phyloP scores from a whole-genome alignment of 1,140 invertebrate species.

The Odontomachus brunneus region DNA sequence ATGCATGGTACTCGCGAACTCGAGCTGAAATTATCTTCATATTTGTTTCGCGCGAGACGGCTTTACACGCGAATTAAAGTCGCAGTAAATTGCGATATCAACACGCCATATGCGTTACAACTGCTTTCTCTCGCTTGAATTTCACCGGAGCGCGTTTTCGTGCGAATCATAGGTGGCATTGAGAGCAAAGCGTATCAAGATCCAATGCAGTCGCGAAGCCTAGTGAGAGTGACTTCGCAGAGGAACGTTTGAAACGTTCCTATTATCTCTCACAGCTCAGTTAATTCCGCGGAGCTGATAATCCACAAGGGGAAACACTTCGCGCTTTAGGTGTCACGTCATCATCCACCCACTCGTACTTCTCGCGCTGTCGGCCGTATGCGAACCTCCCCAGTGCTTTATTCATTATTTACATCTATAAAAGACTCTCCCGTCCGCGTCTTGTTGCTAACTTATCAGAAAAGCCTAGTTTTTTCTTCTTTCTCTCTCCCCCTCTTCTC shows the following conservation, averaged over 20 bases:
- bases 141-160: no score
- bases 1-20: no score
- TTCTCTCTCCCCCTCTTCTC: no score
- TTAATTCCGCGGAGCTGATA: slow-evolving; percentile 15
- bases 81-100: no score
- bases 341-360: slow-evolving; percentile 26
- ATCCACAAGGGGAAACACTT: slow-evolving; percentile 38
- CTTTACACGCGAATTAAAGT: no score
- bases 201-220: slow-evolving; percentile 2
- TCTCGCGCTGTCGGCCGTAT: not conserved
- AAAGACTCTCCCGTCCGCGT: not conserved
- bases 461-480: not conserved
- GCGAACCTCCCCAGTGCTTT: slow-evolving; percentile 9
- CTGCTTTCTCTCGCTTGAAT: no score
- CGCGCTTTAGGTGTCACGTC: slow-evolving; percentile 10
- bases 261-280: slow-evolving; percentile 25
- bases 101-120: no score
- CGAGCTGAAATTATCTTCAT: no score
- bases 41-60: no score
- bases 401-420: slow-evolving; percentile 26
- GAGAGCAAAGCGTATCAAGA: not conserved
- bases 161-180: not conserved
- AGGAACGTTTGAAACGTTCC: slow-evolving; percentile 7
- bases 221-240: not conserved
- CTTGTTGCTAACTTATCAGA: slow-evolving; percentile 3